Conservation (phyloP, 2,888 invertebrate species). For the Leptinotarsa juncta region DNA sequence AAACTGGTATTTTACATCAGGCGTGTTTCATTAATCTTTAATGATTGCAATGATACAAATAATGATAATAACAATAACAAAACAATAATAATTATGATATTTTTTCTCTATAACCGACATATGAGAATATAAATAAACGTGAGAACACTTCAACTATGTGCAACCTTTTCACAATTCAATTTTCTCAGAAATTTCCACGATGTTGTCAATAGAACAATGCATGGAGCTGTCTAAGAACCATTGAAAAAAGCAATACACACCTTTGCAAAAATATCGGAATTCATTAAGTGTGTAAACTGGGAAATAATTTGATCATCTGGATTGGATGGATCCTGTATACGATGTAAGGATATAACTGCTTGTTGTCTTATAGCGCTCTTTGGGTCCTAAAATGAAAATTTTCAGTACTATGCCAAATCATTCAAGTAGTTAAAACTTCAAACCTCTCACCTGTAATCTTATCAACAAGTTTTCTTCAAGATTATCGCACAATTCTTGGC, state of each 20-base stretch:
- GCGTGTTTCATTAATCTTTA: too few relatives aligned
- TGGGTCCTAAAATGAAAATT: constrained; percentile 70
- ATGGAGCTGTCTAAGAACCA: too few relatives aligned
- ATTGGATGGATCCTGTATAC: constrained; percentile 84
- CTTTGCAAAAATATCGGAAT: constrained; percentile 77
- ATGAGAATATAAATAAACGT: too few relatives aligned
- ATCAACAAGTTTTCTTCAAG: constrained; percentile 78
- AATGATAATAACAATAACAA: too few relatives aligned
- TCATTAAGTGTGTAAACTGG: constrained; percentile 77
- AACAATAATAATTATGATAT: too few relatives aligned
- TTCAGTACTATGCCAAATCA: neutral
- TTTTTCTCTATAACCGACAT: too few relatives aligned
- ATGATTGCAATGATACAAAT: too few relatives aligned
- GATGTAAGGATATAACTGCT: constrained; percentile 81
- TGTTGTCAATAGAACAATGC: neutral
- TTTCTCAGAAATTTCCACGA: neutral
- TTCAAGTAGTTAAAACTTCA: neutral
- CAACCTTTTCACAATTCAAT: too few relatives aligned
- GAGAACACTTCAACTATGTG: too few relatives aligned
- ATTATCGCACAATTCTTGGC: constrained; percentile 80
- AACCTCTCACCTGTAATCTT: constrained; percentile 68
- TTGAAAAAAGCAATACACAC: constrained; percentile 39
- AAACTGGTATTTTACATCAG: too few relatives aligned
- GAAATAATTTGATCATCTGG: constrained; percentile 81
- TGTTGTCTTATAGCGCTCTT: constrained; percentile 82